Evolutionary conservation across 2,888 invertebrate genomes (phyloP).

Genomic region (Dasysyrphus tricinctus): DNA sequence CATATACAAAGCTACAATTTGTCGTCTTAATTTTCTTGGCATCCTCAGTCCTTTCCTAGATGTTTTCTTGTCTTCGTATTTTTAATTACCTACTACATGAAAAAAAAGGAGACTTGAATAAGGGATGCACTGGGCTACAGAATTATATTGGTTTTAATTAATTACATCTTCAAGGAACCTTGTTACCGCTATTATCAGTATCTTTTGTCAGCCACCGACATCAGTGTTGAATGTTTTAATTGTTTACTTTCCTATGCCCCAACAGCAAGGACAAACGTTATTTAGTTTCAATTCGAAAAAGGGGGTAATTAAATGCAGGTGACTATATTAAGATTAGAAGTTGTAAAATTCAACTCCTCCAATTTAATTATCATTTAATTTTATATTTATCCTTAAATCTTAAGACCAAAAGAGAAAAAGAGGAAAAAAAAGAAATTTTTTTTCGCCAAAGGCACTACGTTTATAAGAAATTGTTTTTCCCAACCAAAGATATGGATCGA

Average conservation of each 20-base stretch:
- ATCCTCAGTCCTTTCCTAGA: conserved; percentile 5
- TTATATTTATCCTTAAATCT: neutral
- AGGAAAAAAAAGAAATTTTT: neutral
- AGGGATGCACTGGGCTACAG: conserved; percentile 50
- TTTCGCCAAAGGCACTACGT: conserved; percentile 11
- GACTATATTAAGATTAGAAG: conserved; percentile 25
- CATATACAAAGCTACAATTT: conserved; percentile 29
- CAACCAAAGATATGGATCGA: neutral
- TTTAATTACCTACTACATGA: conserved; percentile 59
- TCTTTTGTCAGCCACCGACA: conserved; percentile 33
- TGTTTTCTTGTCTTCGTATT: conserved; percentile 33
- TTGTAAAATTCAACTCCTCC: conserved; percentile 21
- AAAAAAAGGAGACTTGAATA: conserved; percentile 32
- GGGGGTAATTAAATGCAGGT: conserved; percentile 28
- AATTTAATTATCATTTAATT: conserved; percentile 51
- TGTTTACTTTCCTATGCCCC: conserved; percentile 11
- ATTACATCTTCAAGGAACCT: conserved; percentile 54
- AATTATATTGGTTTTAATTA: conserved; percentile 71
- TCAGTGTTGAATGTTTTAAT: neutral
- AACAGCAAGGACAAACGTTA: neutral
- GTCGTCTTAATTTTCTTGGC: conserved; percentile 56
- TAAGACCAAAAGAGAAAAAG: neutral
- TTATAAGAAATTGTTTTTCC: conserved; percentile 35
- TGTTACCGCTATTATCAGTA: conserved; percentile 58
- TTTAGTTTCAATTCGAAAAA: no score